phyloP scores from a whole-genome alignment of 2,888 invertebrate species.

The Oligia latruncula region DNA sequence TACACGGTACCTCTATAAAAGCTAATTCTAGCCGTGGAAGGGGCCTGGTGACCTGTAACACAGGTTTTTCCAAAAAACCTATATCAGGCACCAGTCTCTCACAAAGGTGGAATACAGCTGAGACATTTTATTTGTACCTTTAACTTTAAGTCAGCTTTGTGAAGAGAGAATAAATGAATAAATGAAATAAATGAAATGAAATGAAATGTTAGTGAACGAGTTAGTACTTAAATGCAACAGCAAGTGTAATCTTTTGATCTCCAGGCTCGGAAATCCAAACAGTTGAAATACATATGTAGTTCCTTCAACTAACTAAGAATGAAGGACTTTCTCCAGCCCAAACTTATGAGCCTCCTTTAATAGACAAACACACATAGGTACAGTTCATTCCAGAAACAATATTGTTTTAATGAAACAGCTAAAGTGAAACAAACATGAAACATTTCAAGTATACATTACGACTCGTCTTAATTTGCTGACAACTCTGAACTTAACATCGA shows the following conservation, averaged over 20 bases:
- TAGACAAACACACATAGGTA: background rate
- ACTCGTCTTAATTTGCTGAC: slow-evolving; percentile 63
- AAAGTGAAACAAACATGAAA: slow-evolving; percentile 47
- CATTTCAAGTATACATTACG: slow-evolving; percentile 44
- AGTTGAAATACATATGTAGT: background rate
- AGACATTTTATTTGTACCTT: no score
- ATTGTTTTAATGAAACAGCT: slow-evolving; percentile 31
- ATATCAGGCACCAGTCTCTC: no score
- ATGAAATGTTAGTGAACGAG: background rate
- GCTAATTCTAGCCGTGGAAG: no score
- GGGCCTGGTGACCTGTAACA: no score
- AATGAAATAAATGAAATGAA: no score
- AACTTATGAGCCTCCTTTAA: slow-evolving; percentile 11
- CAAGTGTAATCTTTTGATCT: slow-evolving; percentile 23
- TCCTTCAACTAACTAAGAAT: slow-evolving; percentile 10
- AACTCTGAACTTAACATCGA: slow-evolving; percentile 63
- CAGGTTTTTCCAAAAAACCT: no score
- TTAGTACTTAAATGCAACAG: background rate
- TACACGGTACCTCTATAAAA: no score
- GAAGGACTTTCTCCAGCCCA: background rate
- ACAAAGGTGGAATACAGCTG: no score
- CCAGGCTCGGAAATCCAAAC: background rate
- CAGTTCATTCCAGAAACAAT: slow-evolving; percentile 15
- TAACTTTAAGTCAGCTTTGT: no score
- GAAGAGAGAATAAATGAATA: no score